These are phyloP conservation scores for Lophura nycthemera DNA, from an alignment of 2,113 vertebrate genomes.

Conservation along the genomic window DNA sequence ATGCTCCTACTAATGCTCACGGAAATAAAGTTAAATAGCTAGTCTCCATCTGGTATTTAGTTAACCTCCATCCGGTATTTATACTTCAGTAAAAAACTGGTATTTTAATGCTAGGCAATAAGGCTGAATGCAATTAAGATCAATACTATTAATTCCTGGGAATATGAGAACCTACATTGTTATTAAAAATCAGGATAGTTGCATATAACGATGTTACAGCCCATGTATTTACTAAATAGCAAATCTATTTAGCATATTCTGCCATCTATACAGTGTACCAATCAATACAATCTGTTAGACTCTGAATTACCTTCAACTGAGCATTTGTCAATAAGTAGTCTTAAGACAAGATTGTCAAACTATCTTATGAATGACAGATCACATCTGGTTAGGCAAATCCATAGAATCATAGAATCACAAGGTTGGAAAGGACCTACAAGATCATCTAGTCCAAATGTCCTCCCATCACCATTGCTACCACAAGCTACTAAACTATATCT, in stretches of 20 bases:
- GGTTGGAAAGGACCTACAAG: too few species aligned
- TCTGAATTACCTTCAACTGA: background rate
- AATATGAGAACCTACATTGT: background rate
- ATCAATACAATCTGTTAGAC: background rate
- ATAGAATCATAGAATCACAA: too few species aligned
- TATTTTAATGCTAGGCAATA: background rate
- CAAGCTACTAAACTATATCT: too few species aligned
- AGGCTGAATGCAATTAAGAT: background rate
- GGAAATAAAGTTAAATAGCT: background rate
- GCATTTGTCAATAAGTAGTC: background rate
- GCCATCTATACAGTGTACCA: background rate
- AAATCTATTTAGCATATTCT: background rate
- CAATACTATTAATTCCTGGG: background rate
- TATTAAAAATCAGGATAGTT: background rate
- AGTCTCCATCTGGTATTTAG: background rate
- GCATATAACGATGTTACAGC: background rate
- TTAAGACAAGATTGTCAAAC: background rate
- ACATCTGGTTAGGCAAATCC: background rate
- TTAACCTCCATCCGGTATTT: background rate
- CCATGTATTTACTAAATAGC: background rate
- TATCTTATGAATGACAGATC: background rate
- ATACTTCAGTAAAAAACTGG: background rate
- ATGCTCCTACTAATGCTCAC: background rate
- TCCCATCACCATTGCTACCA: too few species aligned
- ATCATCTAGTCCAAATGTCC: too few species aligned